These are phyloP conservation scores for Plectropomus leopardus DNA, from an alignment of 2,113 vertebrate species.

Conservation along the genomic window DNA sequence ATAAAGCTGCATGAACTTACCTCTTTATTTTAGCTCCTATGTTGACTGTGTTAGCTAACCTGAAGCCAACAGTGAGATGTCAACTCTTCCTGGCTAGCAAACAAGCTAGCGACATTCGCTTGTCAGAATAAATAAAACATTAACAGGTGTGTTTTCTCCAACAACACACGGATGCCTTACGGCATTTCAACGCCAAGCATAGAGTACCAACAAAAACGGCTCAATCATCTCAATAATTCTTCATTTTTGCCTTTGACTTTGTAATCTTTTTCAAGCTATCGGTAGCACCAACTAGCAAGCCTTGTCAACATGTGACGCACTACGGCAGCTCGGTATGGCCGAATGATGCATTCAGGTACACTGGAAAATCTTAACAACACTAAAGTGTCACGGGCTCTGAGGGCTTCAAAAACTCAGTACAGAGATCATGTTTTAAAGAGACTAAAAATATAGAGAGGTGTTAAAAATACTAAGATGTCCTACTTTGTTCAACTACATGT, in stretches of 20 bases:
- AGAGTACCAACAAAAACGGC: background rate
- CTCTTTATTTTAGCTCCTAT: conserved; percentile 67
- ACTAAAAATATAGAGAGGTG: background rate
- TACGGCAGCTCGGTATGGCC: conserved; percentile 69
- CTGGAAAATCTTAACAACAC: background rate
- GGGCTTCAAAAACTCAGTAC: too few relatives aligned
- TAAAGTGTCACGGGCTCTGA: background rate
- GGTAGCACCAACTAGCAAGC: conserved; percentile 55
- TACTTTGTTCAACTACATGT: background rate
- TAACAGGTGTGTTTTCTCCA: conserved; percentile 13
- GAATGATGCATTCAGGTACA: conserved; percentile 46
- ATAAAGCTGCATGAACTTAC: conserved; percentile 61
- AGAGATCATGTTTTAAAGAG: background rate
- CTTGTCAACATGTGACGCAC: conserved; percentile 76
- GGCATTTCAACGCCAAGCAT: conserved; percentile 2
- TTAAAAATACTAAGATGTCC: background rate
- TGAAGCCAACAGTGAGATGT: conserved; percentile 64
- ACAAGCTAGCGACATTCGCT: conserved; percentile 68
- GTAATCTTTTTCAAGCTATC: conserved; percentile 36
- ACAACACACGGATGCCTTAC: background rate
- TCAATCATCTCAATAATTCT: background rate
- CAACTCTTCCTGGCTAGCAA: conserved; percentile 68
- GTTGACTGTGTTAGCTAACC: conserved; percentile 60
- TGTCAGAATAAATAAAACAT: conserved; percentile 21
- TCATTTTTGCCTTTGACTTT: conserved; percentile 14